Evolutionary conservation across 2,888 invertebrate genomes (phyloP).

Genomic region (Sinodicranocentrus sp.): DNA sequence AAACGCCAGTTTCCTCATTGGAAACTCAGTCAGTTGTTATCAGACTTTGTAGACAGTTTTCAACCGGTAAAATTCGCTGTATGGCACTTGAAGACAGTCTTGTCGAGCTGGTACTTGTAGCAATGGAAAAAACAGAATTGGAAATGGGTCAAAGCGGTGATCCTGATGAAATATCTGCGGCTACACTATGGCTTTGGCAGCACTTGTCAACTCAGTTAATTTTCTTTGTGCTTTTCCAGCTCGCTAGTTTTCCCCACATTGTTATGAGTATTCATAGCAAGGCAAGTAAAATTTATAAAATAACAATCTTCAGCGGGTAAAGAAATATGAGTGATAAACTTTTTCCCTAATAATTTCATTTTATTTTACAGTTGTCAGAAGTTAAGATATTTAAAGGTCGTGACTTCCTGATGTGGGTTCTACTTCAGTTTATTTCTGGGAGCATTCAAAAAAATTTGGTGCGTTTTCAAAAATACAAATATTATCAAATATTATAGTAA

Average conservation of each 20-base stretch:
- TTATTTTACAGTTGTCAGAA: constrained; percentile 82
- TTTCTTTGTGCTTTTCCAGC: constrained; percentile 95
- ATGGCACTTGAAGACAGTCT: constrained; percentile 94
- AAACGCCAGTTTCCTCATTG: constrained; percentile 92
- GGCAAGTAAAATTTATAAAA: constrained; percentile 79
- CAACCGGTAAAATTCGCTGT: constrained; percentile 92
- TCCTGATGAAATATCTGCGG: constrained; percentile 82
- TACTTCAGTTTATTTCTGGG: constrained; percentile 97
- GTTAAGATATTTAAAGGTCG: constrained; percentile 92
- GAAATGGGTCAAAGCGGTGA: constrained; percentile 78
- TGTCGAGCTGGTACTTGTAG: constrained; percentile 92
- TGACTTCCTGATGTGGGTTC: constrained; percentile 99
- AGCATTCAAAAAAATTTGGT: constrained; percentile 96
- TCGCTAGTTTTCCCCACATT: constrained; percentile 95
- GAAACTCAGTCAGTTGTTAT: constrained; percentile 91
- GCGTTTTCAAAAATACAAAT: constrained; percentile 77
- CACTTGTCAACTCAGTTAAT: constrained; percentile 96
- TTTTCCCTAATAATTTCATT: no score
- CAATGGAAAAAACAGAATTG: constrained; percentile 93
- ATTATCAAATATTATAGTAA: not conserved
- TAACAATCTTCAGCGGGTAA: no score
- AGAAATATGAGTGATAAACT: no score
- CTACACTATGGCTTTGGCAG: constrained; percentile 92
- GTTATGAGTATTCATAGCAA: constrained; percentile 93
- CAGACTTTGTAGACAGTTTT: constrained; percentile 95